Percentiles rank a stretch among this genome's conserved stretches.
Conservation (phyloP, 2,113 vertebrate genomes). For the Oryzias celebensis region DNA sequence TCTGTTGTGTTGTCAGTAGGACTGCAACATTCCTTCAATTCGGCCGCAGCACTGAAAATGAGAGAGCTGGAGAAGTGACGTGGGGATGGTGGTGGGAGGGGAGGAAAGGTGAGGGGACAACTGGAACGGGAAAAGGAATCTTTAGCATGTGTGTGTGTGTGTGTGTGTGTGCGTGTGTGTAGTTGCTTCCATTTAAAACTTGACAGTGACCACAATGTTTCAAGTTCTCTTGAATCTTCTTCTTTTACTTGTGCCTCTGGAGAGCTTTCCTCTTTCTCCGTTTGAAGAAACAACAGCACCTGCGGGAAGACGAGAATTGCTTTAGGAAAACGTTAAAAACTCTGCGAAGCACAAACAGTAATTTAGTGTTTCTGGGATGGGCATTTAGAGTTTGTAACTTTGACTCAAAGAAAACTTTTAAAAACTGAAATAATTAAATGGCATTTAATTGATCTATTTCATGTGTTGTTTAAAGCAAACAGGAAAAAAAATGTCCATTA, state of each 20-base stretch:
- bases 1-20: conserved; percentile 72
- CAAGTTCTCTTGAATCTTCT: conserved; percentile 70
- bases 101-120: conserved; percentile 12
- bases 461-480: too few relatives aligned
- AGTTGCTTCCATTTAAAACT: conserved; percentile 81
- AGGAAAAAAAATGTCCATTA: too few relatives aligned
- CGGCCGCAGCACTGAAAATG: conserved; percentile 58
- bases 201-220: conserved; percentile 80
- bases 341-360: too few relatives aligned
- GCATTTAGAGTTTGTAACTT: too few relatives aligned
- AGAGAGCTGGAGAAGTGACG: conserved; percentile 38
- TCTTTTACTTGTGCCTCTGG: conserved; percentile 91
- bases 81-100: conserved; percentile 13
- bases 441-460: too few relatives aligned
- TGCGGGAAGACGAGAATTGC: conserved; percentile 46
- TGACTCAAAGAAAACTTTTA: too few relatives aligned
- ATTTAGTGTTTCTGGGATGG: too few relatives aligned
- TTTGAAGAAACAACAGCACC: conserved; percentile 99
- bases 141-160: conserved; percentile 16
- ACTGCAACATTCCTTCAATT: conserved; percentile 70
- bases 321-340: not conserved
- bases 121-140: conserved; percentile 1
- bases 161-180: conserved; percentile 24
- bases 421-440: too few relatives aligned
- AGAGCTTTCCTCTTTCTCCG: conserved; percentile 97